Evolutionary conservation across 2,888 invertebrate species (phyloP), one percentile per base, ranked within the genome.

Genomic region (Sicus ferrugineus): DNA sequence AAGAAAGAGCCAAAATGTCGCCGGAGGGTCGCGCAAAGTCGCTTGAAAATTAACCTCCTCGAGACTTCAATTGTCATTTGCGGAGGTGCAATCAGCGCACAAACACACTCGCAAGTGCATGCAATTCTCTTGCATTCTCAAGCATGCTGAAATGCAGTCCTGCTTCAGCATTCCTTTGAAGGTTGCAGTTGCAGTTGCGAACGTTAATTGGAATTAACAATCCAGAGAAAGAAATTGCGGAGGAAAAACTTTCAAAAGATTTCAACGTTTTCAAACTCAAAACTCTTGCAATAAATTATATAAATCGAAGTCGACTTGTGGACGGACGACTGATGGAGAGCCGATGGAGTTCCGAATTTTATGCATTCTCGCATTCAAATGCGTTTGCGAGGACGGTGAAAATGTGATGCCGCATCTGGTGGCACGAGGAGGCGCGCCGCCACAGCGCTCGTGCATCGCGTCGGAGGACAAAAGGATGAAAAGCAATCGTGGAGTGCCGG

Each of bases 401-500:
- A 38, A 11, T 38, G n/a, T n/a, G n/a, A n/a, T n/a, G n/a, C n/a
- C n/a, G n/a, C n/a, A 19, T 23, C 14, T 34, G 19, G 31, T 28
- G 1, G 3, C 38, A 14, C 66, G 42, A 66, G 56, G 66, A 56
- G 56, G 34, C 46, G 19, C 38, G 42, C 21, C 14, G 9, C 16
- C 21, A 52, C 7, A 23, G 65, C 65, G 23, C 42, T 42, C 56
- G 56, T 46, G 16, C 1, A 1, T 38, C 56, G 23, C 66, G 58
- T 66, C 66, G 58, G 46, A 52, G 28, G 46, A 66, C 56, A 19
- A n/a, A 16, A 30, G 52, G 23, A 64, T 2, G 52, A 48, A 62
- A 48, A 28, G 31, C 19, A 30, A 3, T 28, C 28, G 34, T 59
- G 11, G 26, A 19, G 19, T 4, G 34, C 59, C 21, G 7, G 19